A percentile compares a stretch with the other conserved stretches of the same genome.
Evolutionary conservation across 2,888 invertebrate species (phyloP).

Genomic region (Parochlus steinenii): DNA sequence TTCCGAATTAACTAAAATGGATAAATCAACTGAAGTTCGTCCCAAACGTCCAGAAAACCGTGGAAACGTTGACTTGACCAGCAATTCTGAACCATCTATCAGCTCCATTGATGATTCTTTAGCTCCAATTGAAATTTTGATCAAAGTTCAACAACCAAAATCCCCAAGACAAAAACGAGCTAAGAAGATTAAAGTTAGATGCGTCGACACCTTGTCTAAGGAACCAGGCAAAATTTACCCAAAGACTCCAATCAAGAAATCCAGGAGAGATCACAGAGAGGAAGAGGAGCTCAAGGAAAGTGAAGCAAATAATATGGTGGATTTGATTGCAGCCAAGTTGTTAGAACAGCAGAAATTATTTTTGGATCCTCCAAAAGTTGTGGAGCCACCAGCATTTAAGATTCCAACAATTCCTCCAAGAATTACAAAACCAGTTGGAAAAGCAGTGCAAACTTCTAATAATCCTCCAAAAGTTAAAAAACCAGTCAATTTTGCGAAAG

Average conservation of each 20-base stretch:
- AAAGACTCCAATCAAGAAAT: conserved; percentile 8
- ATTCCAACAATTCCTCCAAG: conserved; percentile 4
- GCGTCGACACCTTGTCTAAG: conserved; percentile 14
- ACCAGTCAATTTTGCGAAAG: no score
- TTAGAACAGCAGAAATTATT: conserved; percentile 11
- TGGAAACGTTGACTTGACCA: background rate
- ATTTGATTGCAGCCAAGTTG: background rate
- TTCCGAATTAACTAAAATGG: conserved; percentile 5
- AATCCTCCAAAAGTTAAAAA: background rate
- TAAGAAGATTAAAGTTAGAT: conserved; percentile 9
- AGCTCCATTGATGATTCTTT: background rate
- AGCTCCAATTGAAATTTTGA: conserved; percentile 22
- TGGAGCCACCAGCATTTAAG: no score
- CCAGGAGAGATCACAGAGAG: background rate
- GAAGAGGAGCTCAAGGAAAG: background rate
- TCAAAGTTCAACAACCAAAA: conserved; percentile 18
- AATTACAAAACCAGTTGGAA: conserved; percentile 2
- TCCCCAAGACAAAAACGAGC: conserved; percentile 4
- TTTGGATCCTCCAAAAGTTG: conserved; percentile 11
- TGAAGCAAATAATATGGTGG: background rate
- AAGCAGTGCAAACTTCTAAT: background rate
- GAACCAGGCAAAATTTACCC: conserved; percentile 11
- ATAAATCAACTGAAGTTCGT: conserved; percentile 9
- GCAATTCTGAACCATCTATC: background rate
- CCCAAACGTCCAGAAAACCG: background rate